phyloP scores from a whole-genome alignment of 2,113 vertebrate species.

The Pungitius pungitius region DNA sequence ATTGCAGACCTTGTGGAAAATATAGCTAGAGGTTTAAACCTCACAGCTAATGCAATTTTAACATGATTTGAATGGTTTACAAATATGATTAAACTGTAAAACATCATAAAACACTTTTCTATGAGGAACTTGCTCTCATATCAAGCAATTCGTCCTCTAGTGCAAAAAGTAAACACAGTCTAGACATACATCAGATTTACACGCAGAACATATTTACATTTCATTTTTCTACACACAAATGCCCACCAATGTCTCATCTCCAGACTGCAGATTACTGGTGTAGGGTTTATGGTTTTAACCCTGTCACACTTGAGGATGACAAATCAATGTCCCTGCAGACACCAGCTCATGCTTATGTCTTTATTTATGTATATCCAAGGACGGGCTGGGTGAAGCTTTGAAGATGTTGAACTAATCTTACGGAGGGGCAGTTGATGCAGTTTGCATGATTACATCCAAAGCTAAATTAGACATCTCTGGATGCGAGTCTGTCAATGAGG shows the following conservation, averaged over 20 bases:
- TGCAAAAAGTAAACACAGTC: conserved; percentile 48
- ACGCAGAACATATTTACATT: conserved; percentile 59
- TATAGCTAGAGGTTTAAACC: neutral
- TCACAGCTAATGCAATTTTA: neutral
- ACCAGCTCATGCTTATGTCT: conserved; percentile 56
- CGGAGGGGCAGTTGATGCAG: conserved; percentile 33
- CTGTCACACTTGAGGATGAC: conserved; percentile 67
- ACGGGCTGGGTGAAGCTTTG: conserved; percentile 38
- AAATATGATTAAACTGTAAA: conserved; percentile 24
- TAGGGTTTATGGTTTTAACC: conserved; percentile 76
- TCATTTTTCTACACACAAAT: conserved; percentile 51
- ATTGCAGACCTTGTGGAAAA: neutral
- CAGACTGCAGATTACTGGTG: conserved; percentile 72
- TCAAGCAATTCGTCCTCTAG: neutral
- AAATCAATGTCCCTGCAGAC: conserved; percentile 73
- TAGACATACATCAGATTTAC: conserved; percentile 42
- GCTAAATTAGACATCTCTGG: conserved; percentile 4
- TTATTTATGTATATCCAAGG: conserved; percentile 76
- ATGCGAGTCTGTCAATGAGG: conserved; percentile 16
- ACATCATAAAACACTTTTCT: conserved; percentile 5
- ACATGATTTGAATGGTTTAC: conserved; percentile 19
- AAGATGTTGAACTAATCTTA: conserved; percentile 39
- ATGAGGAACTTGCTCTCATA: conserved; percentile 1
- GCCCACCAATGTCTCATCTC: conserved; percentile 60
- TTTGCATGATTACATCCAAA: conserved; percentile 38